phyloP scores from a whole-genome alignment of 2,797 vertebrate genomes.

The Leptoclinus maculatus region DNA sequence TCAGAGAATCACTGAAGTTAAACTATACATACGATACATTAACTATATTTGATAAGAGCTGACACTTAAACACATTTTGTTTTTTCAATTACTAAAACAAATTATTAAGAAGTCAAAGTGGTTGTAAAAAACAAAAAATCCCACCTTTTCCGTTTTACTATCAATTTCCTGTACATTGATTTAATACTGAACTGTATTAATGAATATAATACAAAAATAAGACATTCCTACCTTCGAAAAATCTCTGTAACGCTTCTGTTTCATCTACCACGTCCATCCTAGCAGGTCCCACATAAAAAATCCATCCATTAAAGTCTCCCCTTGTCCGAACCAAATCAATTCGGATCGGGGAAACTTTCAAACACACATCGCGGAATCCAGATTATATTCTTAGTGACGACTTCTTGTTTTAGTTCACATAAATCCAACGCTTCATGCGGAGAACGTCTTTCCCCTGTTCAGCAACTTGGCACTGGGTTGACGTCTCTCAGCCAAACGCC shows the following conservation, averaged over 20 bases:
- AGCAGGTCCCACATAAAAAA: conserved; percentile 85
- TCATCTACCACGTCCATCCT: conserved; percentile 99
- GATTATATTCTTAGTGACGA: conserved; percentile 2
- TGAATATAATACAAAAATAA: not conserved
- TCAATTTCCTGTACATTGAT: not conserved
- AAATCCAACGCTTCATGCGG: conserved; percentile 44
- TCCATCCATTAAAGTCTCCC: conserved; percentile 87
- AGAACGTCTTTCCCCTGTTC: conserved; percentile 30
- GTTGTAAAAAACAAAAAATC: not conserved
- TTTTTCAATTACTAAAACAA: not conserved
- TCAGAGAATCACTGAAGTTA: not conserved
- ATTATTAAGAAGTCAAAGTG: not conserved
- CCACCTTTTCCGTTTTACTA: not conserved
- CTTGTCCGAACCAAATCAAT: conserved; percentile 74
- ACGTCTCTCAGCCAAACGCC: conserved; percentile 28
- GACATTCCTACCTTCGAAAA: conserved; percentile 93
- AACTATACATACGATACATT: not conserved
- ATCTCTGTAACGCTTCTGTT: conserved; percentile 97
- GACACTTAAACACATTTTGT: not conserved
- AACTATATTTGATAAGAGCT: not conserved
- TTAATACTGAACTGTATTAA: not conserved
- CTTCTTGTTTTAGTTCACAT: conserved; percentile 35
- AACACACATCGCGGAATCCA: conserved; percentile 69
- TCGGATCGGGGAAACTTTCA: conserved; percentile 79
- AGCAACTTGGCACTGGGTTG: conserved; percentile 25